Base-by-base conservation (phyloP, 2,113 vertebrate species). In the Trachemys scripta region DNA sequence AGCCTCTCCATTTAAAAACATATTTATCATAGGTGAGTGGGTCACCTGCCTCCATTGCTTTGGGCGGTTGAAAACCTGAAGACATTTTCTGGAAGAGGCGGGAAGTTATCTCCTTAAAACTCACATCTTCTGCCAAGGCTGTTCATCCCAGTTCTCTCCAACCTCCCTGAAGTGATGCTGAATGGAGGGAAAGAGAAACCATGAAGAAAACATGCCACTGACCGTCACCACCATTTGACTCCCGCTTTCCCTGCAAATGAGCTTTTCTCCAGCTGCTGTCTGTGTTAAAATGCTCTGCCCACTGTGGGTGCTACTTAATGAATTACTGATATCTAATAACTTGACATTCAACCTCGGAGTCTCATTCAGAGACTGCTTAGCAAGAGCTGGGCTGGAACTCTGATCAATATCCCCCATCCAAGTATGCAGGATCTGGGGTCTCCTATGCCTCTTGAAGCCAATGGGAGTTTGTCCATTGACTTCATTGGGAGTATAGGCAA, bases 301-400 rank as follows among this genome's bases (percentile, higher is more conserved):
- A 12, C 84, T 84, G 85, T 89, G 88, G 92, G 89, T 94, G 92
- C 92, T 91, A 80, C 10, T 69, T 88, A 93, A 95, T 90, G 62
- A 87, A 92, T 82, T 85, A 82, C 82, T 87, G 76, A 79, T 76
- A 80, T 93, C 94, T 97, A 96, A 92, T 90, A 90, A 85, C 76
- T 88, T 96, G 96, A 95, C 94, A 86, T 84, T 79, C 87, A 89
- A 90, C 53, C 85, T 84, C 84, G 81, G 42, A 11, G 0, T 29
- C 88, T 95, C 85, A 24, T 87, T 83, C 25, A 0, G 59, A 92
- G 79, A 82, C 45, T 49, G 7, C 51, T 84, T 59, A 94, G 84
- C 31, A 85, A 92, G 87, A 72, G 20, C 85, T 1, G 0, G 0
- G 12, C 51, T 1, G 0, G 62, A 19, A 93, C 75, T 65, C 79